A percentile compares a stretch with the other conserved stretches of the same genome.
These are phyloP conservation scores for Solea solea DNA, from an alignment of 2,113 vertebrate genomes.

Conservation along the genomic window DNA sequence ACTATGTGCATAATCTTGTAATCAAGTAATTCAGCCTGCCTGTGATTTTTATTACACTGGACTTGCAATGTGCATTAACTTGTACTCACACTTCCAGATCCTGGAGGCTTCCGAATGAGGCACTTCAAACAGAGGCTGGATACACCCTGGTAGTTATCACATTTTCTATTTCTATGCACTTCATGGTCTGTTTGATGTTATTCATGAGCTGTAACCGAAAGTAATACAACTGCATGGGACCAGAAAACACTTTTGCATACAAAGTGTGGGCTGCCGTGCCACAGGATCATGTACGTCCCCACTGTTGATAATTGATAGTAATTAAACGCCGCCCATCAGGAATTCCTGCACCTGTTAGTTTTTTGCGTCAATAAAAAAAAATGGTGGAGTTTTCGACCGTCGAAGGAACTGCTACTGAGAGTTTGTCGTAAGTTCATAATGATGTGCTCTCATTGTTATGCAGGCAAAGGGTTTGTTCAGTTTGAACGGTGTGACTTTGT, in stretches of 20 bases:
- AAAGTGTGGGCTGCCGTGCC: slow-evolving; percentile 60
- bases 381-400: slow-evolving; percentile 28
- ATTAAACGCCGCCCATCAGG: slow-evolving; percentile 63
- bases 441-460: slow-evolving; percentile 28
- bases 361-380: neutral
- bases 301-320: slow-evolving; percentile 59
- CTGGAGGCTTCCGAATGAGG: slow-evolving; percentile 45
- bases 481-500: neutral
- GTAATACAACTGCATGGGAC: slow-evolving; percentile 75
- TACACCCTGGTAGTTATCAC: slow-evolving; percentile 72
- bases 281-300: slow-evolving; percentile 56
- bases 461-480: slow-evolving; percentile 5
- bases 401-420: slow-evolving; percentile 36
- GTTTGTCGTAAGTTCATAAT: slow-evolving; percentile 47
- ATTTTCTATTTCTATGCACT: slow-evolving; percentile 76
- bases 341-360: slow-evolving; percentile 41
- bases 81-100: slow-evolving; percentile 62
- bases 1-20: slow-evolving; percentile 52
- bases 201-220: slow-evolving; percentile 80
- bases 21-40: slow-evolving; percentile 61
- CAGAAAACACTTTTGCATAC: slow-evolving; percentile 71
- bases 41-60: slow-evolving; percentile 45
- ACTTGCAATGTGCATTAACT: slow-evolving; percentile 44
- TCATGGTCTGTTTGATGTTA: slow-evolving; percentile 80
- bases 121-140: slow-evolving; percentile 74